Evolutionary conservation across 1,140 invertebrate species (phyloP), one percentile per base, ranked within the genome.

Genomic region (Campoletis sonorensis): DNA sequence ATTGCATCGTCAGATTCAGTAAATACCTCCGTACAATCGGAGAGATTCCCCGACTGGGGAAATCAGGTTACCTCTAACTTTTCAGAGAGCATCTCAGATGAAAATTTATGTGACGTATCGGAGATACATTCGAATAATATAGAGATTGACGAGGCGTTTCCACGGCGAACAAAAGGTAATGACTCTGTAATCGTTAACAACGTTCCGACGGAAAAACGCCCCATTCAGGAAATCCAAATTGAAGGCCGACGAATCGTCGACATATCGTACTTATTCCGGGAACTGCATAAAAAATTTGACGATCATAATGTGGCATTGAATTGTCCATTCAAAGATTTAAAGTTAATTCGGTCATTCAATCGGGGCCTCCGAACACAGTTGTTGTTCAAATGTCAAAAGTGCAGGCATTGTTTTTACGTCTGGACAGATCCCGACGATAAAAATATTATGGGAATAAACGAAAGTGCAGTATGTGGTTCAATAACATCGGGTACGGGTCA

Each of bases 401-500:
- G 84, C 51, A 80, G 81, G 23, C 73, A 82, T 49, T 23, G 72
- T 15, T 70, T 79, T 1, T 80, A 72, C 27, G 82, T 87, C 30
- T 86, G 81, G 82, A 81, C 81, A 4, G 83, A 85, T 51, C 64
- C 33, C 33, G 64, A 37, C n/a, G 21, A 81, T 21, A 0, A n/a
- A 15, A 18, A 51, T 18, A 71, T 26, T 37, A 81, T 84, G 80
- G 79, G 82, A 21, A 49, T 84, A 15, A 82, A 85, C 70, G 71
- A 77, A 61, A 79, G 49, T 70, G 79, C 84, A 16, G 84, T 86
- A 1, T 70, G 70, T 30, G 84, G 83, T 30, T 81, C 81, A 0
- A 70, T 86, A 18, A 80, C 83, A 8, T 45, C 79, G 23, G 86
- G 86, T 37, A 84, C 79, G 8, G 84, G 84, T 13, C 82, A 79